phyloP scores from a whole-genome alignment of 2,888 invertebrate genomes.

The Erebia epiphron region DNA sequence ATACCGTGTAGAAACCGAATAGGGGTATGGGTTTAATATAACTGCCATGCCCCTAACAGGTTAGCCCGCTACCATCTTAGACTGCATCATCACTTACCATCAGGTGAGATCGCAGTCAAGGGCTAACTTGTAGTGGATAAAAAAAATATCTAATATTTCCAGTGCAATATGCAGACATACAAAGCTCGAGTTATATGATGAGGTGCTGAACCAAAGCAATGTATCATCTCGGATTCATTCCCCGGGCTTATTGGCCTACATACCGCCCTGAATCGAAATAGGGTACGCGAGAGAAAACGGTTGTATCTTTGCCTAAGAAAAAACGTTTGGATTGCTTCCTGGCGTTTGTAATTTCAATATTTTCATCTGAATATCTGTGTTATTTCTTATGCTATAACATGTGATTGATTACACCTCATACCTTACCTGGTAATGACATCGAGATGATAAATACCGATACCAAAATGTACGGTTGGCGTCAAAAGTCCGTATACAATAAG shows the following conservation, averaged over 20 bases:
- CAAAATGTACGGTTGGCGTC: no score
- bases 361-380: neutral
- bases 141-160: neutral
- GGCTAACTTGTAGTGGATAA: no score
- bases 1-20: no score
- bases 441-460: no score
- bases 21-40: no score
- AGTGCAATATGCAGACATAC: neutral
- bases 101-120: no score
- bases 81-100: no score
- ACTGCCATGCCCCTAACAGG: no score
- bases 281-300: conserved; percentile 8
- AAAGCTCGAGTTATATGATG: conserved; percentile 1
- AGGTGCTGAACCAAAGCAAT: conserved; percentile 9
- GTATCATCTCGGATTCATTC: conserved; percentile 23
- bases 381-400: no score
- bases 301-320: conserved; percentile 12
- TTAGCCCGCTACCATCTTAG: no score
- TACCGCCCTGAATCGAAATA: conserved; percentile 11
- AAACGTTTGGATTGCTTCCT: conserved; percentile 7
- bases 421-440: no score
- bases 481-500: no score
- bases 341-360: neutral
- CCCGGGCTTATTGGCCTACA: conserved; percentile 19
- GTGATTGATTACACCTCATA: neutral